Evolutionary conservation across 2,113 vertebrate genomes (phyloP), one percentile per base, ranked within the genome.

Genomic region (Dicerorhinus sumatrensis): DNA sequence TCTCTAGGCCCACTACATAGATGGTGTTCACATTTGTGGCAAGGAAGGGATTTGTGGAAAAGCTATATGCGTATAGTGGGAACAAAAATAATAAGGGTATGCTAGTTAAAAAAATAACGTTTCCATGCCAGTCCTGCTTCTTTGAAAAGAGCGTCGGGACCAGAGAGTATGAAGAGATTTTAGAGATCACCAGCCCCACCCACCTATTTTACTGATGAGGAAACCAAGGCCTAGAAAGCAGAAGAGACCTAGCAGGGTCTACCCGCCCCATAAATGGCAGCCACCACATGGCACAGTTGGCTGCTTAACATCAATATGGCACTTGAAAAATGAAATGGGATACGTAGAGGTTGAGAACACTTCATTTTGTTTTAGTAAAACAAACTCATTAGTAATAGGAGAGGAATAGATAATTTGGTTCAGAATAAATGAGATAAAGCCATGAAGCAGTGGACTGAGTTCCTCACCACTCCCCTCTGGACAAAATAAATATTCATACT

Each of bases 341-440:
- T 48, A 7, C 12, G 6, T 1, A 73, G 80, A 82, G 33, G 9
- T 39, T 33, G 16, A 84, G 46, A 79, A 54, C 8, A 5, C 11
- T 70, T 48, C 25, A 9, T 80, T 97, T 93, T 62, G 8, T 77
- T 95, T 97, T 27, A 94, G 27, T 69, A 46, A 88, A 89, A 72
- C 58, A 73, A 63, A 75, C 4, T 89, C 23, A 33, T 31, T 89
- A 91, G 48, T 65, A 82, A 69, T 65, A 48, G 48, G 20, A 69
- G 7, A 75, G 51, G 36, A 84, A 42, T n/a, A 96, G 62, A 77
- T 7, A 69, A 21, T 76, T 58, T 39, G 65, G 42, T 36, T 81
- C 62, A 81, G 6, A 83, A 33, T 79, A 73, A 84, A 75, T 63
- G 56, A 91, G 79, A 93, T 20, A 67, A 18, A 75, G 11, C 39